These are phyloP conservation scores for Hormaphis cornu DNA, from an alignment of 1,140 invertebrate genomes.

Conservation along the genomic window DNA sequence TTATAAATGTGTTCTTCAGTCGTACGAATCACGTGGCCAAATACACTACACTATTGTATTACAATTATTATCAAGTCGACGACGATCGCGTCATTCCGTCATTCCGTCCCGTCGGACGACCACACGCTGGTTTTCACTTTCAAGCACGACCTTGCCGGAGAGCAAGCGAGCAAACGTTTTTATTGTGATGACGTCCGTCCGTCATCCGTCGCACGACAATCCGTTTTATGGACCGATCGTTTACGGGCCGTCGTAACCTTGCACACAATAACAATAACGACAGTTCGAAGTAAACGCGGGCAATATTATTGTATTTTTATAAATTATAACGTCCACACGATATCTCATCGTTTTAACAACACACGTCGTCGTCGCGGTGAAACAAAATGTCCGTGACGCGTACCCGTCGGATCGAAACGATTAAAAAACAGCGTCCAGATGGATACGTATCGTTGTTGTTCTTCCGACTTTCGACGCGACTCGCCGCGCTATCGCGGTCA, in stretches of 20 bases:
- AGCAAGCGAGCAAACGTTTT: not conserved
- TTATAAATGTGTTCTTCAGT: not conserved
- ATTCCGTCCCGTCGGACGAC: not conserved
- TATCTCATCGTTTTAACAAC: not conserved
- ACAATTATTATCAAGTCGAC: not conserved
- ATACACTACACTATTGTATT: not conserved
- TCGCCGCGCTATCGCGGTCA: not conserved
- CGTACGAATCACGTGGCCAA: constrained; percentile 8
- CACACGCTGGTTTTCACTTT: constrained; percentile 23
- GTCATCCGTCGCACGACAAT: not conserved
- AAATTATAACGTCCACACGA: too few relatives aligned
- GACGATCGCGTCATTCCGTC: not conserved
- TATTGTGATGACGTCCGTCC: too few relatives aligned
- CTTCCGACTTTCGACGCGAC: not conserved
- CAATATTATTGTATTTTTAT: too few relatives aligned
- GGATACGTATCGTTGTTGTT: not conserved
- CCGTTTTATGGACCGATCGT: too few relatives aligned
- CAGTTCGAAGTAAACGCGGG: too few relatives aligned
- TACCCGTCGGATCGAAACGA: not conserved
- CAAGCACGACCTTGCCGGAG: not conserved
- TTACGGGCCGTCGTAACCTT: too few relatives aligned
- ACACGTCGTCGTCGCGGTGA: not conserved
- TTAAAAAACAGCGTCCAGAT: not conserved
- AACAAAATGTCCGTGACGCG: too few relatives aligned
- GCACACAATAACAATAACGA: too few relatives aligned